Percentiles rank a stretch among this genome's conserved stretches.
phyloP scores from a whole-genome alignment of 2,797 vertebrate species.

The Molossus alvarezi region DNA sequence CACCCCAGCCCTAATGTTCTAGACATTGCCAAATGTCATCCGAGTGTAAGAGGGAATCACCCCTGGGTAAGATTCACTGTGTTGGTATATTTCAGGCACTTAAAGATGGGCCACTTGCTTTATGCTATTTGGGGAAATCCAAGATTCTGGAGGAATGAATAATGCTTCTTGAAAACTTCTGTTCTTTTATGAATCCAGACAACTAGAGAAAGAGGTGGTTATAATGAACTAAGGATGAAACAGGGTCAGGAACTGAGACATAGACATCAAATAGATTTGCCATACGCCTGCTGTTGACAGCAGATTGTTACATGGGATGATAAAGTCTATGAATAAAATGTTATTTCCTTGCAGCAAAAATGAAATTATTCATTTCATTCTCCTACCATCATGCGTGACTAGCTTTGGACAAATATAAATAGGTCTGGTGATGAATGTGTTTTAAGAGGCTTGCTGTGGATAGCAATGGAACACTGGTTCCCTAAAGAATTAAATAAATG shows the following conservation, averaged over 20 bases:
- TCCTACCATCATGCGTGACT: slow-evolving; percentile 2
- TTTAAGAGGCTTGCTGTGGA: not conserved
- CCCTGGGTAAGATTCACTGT: not conserved
- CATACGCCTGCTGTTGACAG: not conserved
- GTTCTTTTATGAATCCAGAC: not conserved
- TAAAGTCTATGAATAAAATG: slow-evolving; percentile 39
- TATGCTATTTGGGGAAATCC: not conserved
- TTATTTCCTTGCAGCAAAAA: slow-evolving; percentile 64
- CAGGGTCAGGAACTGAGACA: not conserved
- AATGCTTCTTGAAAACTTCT: not conserved
- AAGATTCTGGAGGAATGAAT: not conserved
- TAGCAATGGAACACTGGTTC: not conserved
- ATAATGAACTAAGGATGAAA: not conserved
- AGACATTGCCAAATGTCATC: not conserved
- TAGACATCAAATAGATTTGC: not conserved
- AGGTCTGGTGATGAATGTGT: slow-evolving; percentile 4
- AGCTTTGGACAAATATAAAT: slow-evolving; percentile 69
- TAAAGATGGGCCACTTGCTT: not conserved
- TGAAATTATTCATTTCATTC: slow-evolving; percentile 69
- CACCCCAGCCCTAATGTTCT: not conserved
- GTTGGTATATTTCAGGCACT: not conserved
- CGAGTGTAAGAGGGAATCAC: not conserved
- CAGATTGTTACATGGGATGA: not conserved
- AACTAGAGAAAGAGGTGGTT: not conserved
- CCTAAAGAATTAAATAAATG: not conserved